These are phyloP conservation scores for Mastacembelus armatus DNA, from an alignment of 2,797 vertebrate genomes.

Conservation along the genomic window DNA sequence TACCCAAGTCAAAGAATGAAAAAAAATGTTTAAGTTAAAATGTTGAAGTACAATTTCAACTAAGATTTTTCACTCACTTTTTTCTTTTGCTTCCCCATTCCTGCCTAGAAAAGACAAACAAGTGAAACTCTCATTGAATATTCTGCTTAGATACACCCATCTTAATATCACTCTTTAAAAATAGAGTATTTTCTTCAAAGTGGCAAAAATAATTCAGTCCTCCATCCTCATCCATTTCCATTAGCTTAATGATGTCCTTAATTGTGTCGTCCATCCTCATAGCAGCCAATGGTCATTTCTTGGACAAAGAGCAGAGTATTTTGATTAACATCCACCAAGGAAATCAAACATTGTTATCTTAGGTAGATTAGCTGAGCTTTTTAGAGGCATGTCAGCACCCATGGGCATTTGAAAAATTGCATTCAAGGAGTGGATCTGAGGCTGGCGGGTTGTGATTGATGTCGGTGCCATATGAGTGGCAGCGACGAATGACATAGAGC, in stretches of 20 bases:
- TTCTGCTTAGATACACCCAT: background rate
- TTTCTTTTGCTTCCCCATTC: background rate
- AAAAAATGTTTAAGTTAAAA: slow-evolving; percentile 17
- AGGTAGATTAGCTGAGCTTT: slow-evolving; percentile 73
- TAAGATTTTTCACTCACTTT: slow-evolving; percentile 11
- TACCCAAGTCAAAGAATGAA: slow-evolving; percentile 28
- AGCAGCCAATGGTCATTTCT: slow-evolving; percentile 60
- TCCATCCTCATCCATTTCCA: slow-evolving; percentile 42
- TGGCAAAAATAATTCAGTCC: slow-evolving; percentile 20
- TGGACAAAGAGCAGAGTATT: slow-evolving; percentile 68
- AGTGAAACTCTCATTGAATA: slow-evolving; percentile 6
- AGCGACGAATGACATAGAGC: slow-evolving; percentile 77
- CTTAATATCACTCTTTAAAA: background rate
- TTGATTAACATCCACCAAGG: slow-evolving; percentile 72
- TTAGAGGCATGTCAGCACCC: slow-evolving; percentile 74
- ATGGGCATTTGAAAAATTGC: slow-evolving; percentile 78
- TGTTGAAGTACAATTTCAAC: slow-evolving; percentile 22
- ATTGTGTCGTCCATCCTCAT: slow-evolving; percentile 44
- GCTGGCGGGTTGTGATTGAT: slow-evolving; percentile 76
- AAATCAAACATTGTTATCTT: slow-evolving; percentile 58
- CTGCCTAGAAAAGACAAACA: slow-evolving; percentile 8
- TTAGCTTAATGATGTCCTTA: slow-evolving; percentile 51
- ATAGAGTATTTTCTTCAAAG: background rate
- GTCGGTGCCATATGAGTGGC: slow-evolving; percentile 77
- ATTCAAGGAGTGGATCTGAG: slow-evolving; percentile 61